These are phyloP conservation scores for Euthynnus affinis DNA, from an alignment of 2,797 vertebrate species.

Conservation along the genomic window DNA sequence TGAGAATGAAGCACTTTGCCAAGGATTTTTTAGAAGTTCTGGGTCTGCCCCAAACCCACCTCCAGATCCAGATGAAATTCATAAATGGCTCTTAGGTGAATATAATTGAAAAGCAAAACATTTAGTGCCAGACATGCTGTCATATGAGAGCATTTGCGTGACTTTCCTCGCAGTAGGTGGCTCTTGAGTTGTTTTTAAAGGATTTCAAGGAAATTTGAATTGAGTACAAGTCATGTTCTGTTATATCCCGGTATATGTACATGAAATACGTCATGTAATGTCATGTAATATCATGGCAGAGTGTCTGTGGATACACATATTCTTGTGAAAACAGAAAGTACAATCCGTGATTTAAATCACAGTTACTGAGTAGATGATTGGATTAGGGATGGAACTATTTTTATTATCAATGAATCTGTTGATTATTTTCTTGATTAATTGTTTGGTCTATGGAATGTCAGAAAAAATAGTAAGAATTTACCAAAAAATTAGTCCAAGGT, in stretches of 20 bases:
- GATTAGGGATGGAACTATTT: too few species aligned
- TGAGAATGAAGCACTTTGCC: conserved; percentile 16
- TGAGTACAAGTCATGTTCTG: not conserved
- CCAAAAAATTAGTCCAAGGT: too few species aligned
- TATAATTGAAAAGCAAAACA: conserved; percentile 12
- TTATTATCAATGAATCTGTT: not conserved
- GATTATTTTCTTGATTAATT: not conserved
- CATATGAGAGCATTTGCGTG: too few species aligned
- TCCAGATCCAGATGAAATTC: not conserved
- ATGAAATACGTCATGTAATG: not conserved
- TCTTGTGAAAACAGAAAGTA: too few species aligned
- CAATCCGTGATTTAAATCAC: too few species aligned
- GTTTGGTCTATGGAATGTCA: not conserved
- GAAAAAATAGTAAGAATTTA: not conserved
- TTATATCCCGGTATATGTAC: not conserved
- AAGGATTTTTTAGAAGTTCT: conserved; percentile 32
- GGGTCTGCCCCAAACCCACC: conserved; percentile 18
- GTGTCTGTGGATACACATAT: too few species aligned
- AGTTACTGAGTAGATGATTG: too few species aligned
- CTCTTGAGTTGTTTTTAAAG: not conserved
- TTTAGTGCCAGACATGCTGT: not conserved
- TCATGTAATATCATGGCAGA: too few species aligned
- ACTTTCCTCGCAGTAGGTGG: not conserved
- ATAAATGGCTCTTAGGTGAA: conserved; percentile 3
- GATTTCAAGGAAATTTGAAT: too few species aligned